These are phyloP conservation scores for Canis aureus DNA, from an alignment of 2,113 vertebrate genomes.

Conservation along the genomic window DNA sequence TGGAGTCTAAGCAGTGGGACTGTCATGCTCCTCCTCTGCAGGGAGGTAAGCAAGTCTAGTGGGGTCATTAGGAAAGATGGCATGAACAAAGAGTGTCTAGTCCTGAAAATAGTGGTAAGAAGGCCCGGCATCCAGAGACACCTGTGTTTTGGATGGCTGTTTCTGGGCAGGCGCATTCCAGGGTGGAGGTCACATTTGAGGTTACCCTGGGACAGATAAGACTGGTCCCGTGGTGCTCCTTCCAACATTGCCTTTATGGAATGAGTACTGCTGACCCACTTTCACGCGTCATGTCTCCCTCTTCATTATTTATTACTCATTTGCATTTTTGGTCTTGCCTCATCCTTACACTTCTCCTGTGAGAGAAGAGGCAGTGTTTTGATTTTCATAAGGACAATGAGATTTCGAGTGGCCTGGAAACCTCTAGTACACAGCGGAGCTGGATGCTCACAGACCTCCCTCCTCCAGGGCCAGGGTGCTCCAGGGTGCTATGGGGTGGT, in stretches of 20 bases:
- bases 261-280: not conserved
- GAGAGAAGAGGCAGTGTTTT: not conserved
- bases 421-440: not conserved
- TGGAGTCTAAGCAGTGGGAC: not conserved
- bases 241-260: too few species aligned
- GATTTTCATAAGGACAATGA: not conserved
- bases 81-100: not conserved
- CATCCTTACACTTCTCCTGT: not conserved
- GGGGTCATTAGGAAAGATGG: not conserved
- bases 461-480: not conserved
- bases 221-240: not conserved
- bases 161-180: not conserved
- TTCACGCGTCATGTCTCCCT: not conserved
- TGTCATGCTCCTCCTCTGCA: fast-evolving
- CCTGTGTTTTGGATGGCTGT: too few species aligned
- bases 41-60: not conserved
- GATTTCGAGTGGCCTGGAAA: not conserved
- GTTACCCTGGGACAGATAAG: too few species aligned
- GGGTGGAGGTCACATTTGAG: not conserved
- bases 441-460: not conserved
- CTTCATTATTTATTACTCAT: not conserved
- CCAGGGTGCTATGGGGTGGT: too few species aligned
- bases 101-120: too few species aligned
- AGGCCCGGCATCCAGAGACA: not conserved
- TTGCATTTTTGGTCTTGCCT: not conserved